Evolutionary conservation across 2,888 invertebrate genomes (phyloP), one percentile per base, ranked within the genome.

Genomic region (Cephus spinipes): DNA sequence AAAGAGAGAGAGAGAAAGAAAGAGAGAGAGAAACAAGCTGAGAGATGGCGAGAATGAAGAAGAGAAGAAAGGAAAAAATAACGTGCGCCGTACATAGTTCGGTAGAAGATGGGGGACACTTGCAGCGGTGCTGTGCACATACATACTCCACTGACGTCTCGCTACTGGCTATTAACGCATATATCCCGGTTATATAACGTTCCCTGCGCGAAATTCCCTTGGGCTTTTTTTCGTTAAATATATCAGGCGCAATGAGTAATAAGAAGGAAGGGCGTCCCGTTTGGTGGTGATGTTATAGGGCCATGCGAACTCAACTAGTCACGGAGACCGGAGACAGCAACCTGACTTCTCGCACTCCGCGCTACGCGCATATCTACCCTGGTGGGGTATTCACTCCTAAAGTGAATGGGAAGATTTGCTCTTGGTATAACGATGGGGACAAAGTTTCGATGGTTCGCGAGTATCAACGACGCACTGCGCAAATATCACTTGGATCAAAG

Each of bases 141-240:
- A 77, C 74, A 77, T 77, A 77, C 74, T 74, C 79, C 80, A 84
- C 83, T 83, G 84, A 85, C 84, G 83, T 85, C 84, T 83, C 80
- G 85, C 82, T 81, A 82, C 55, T 55, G 23, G 78, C 86, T 85
- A 87, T 87, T 84, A 87, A 87, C 85, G 83, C 87, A 85, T 84
- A 85, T 81, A 87, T 85, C 81, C 80, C 83, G 83, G 80, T 88
- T 89, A 89, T 86, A 86, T 89, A 89, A 89, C 85, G 80, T 85
- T 84, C 81, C n/a, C 82, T 83, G 78, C 78, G 79, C 81, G 79
- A 82, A 76, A 81, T 78, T 55, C 82, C 80, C 81, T 82, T 81
- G 74, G 74, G 76, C 75, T 74, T 76, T 73, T 79, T 76, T 35
- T 69, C 34, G 40, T 73, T 40, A 33, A 78, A 75, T 75, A 74